phyloP scores from a whole-genome alignment of 2,797 vertebrate species.

The Melanotaenia trifasciata region DNA sequence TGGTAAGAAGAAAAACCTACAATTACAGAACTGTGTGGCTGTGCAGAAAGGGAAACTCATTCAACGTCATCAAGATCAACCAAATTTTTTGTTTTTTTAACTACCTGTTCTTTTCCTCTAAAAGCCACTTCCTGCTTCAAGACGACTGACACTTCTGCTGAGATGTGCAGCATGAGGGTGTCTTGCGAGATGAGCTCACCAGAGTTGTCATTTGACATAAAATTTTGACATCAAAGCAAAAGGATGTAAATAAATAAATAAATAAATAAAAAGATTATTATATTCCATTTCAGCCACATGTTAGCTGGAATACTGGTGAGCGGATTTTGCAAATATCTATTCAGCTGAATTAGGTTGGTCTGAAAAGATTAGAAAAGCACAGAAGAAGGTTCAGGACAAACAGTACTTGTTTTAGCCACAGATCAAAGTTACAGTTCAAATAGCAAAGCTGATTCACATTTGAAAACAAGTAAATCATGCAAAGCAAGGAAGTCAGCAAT shows the following conservation, averaged over 20 bases:
- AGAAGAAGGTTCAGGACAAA: not conserved
- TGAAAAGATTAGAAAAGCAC: not conserved
- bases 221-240: not conserved
- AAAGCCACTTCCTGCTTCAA: slow-evolving; percentile 75
- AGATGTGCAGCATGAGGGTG: slow-evolving; percentile 40
- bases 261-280: too few species aligned
- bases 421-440: not conserved
- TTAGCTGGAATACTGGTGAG: not conserved
- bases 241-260: slow-evolving; percentile 2
- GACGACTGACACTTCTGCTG: slow-evolving; percentile 43
- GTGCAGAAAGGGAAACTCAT: not conserved
- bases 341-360: not conserved
- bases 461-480: not conserved
- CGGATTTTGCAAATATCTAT: not conserved
- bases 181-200: slow-evolving; percentile 50
- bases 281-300: not conserved
- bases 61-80: slow-evolving; percentile 2
- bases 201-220: not conserved
- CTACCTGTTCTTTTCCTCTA: slow-evolving; percentile 26
- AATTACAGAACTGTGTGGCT: not conserved
- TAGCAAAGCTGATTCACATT: not conserved
- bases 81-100: slow-evolving; percentile 13
- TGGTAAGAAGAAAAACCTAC: not conserved
- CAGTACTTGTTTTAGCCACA: not conserved
- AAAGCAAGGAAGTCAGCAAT: not conserved